These are phyloP conservation scores for Leucoraja erinaceus DNA, from an alignment of 2,113 vertebrate genomes.

Conservation along the genomic window DNA sequence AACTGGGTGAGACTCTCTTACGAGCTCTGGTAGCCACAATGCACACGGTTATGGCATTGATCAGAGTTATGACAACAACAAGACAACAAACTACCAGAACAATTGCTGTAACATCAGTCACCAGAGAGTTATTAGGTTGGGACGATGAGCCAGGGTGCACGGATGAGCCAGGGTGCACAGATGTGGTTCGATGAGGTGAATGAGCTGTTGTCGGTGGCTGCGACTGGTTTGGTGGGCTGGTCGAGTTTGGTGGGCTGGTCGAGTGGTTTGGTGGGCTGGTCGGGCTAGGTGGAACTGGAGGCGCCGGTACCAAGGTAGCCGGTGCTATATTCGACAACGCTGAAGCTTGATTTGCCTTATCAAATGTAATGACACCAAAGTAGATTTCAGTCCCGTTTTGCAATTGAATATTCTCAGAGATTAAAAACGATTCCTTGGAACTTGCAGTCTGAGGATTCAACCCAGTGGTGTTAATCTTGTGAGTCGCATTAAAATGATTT, in stretches of 20 bases:
- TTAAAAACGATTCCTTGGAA: slow-evolving; percentile 52
- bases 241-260: too few relatives aligned
- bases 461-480: slow-evolving; percentile 46
- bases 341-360: slow-evolving; percentile 45
- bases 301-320: slow-evolving; percentile 41
- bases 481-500: slow-evolving; percentile 48
- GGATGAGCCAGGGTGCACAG: too few relatives aligned
- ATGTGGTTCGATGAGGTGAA: background rate
- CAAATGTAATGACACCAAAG: slow-evolving; percentile 48
- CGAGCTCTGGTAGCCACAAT: background rate
- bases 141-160: background rate
- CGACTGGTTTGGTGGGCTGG: too few relatives aligned
- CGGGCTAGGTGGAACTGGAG: background rate
- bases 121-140: slow-evolving; percentile 27
- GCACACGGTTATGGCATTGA: slow-evolving; percentile 41
- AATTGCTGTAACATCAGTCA: slow-evolving; percentile 42
- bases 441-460: slow-evolving; percentile 49
- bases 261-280: too few relatives aligned
- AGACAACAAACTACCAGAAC: slow-evolving; percentile 42
- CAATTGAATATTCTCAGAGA: slow-evolving; percentile 40
- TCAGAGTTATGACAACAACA: slow-evolving; percentile 44
- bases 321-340: slow-evolving; percentile 55
- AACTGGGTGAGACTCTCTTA: background rate
- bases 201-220: too few relatives aligned
- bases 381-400: slow-evolving; percentile 48